Conservation (phyloP, 2,888 invertebrate species). For the Petrolisthes manimaculis region DNA sequence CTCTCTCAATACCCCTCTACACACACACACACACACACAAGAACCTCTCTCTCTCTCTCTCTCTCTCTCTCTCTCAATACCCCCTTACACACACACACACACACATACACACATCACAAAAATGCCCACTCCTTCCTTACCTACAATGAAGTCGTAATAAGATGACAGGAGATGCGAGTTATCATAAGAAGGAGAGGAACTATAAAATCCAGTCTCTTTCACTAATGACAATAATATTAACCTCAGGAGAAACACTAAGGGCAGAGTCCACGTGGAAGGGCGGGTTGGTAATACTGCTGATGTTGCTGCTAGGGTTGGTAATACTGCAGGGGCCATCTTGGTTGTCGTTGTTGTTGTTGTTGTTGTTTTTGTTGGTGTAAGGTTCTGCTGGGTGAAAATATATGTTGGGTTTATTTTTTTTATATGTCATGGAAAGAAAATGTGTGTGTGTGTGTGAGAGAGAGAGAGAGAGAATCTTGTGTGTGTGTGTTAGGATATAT, state of each 20-base stretch:
- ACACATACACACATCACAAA: not conserved
- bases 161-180: not conserved
- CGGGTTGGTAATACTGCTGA: too few relatives aligned
- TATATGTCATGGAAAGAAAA: not conserved
- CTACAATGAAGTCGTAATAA: conserved; percentile 18
- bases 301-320: not conserved
- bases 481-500: too few relatives aligned
- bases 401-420: too few relatives aligned
- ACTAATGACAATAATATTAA: not conserved
- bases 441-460: not conserved
- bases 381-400: too few relatives aligned
- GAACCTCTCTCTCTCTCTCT: not conserved
- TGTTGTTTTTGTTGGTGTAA: too few relatives aligned
- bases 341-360: not conserved
- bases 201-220: not conserved
- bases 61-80: not conserved
- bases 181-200: not conserved
- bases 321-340: not conserved
- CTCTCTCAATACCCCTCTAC: not conserved
- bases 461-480: not conserved
- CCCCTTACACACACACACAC: conserved; percentile 3
- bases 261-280: not conserved
- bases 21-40: not conserved
- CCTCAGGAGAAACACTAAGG: not conserved
- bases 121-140: not conserved